Evolutionary conservation across 2,113 vertebrate genomes (phyloP), one percentile per base, ranked within the genome.

Genomic region (Hymenochirus boettgeri): DNA sequence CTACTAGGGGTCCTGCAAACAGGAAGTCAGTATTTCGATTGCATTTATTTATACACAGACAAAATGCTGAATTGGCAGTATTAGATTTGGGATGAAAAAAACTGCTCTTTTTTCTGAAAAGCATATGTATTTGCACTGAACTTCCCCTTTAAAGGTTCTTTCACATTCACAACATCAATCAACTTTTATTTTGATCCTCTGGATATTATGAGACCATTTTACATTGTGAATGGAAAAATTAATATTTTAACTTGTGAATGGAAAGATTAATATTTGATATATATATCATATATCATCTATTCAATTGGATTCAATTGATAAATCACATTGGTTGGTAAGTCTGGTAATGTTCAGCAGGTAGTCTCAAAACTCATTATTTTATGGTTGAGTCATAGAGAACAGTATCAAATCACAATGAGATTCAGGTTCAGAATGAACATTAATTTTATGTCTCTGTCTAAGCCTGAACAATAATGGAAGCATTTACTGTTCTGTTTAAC

Each of bases 201-300:
- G 22, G 17, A 42, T 15, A 42, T 42, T 42, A 42, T n/a, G 13
- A 23, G 26, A 42, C 18, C 7, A 11, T 23, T 69, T 53, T 53
- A 47, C 59, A 18, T 25, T 53, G 53, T 21, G 26, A 52, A 53
- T 52, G n/a, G 52, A 15, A 56, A 18, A 24, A 45, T 42, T 22
- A 25, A 27, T 6, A 11, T 23, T 69, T 53, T 53, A 47, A 67
- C 23, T 25, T 53, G 53, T 21, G 26, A 52, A 53, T 52, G n/a
- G 52, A 15, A 56, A 18, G 31, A 45, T 42, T 22, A 25, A 27
- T 59, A 53, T 42, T 66, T 52, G 19, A 39, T 53, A 59, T 42
- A 45, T 51, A 53, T 53, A 59, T 59, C 33, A 69, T 69, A 69
- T n/a, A n/a, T n/a, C n/a, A 60, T 69, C 18, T 45, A 53, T 59